Evolutionary conservation across 2,113 vertebrate genomes (phyloP).

Genomic region (Polypterus bichir): DNA sequence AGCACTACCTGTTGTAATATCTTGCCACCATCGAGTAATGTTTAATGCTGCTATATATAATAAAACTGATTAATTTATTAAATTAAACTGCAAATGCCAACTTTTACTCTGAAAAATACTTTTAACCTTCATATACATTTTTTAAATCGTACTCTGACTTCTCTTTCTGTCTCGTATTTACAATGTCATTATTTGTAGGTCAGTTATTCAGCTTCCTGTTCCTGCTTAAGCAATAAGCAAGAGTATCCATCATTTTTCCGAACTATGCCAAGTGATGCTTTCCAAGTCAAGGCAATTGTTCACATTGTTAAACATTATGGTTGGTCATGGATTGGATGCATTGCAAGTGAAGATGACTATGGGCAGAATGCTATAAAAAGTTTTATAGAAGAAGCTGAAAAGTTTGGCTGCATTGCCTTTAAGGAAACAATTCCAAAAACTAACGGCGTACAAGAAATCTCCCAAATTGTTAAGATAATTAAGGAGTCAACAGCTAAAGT

Average conservation of each 20-base stretch:
- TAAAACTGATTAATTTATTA: no score
- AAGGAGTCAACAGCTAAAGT: conserved; percentile 45
- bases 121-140: not conserved
- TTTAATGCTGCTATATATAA: no score
- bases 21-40: no score
- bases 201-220: conserved; percentile 55
- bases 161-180: no score
- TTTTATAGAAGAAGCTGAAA: conserved; percentile 43
- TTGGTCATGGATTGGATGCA: conserved; percentile 54
- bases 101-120: no score
- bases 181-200: conserved; percentile 27
- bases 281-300: conserved; percentile 54
- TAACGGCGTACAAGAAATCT: conserved; percentile 30
- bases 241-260: conserved; percentile 56
- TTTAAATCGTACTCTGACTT: not conserved
- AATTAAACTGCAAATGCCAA: no score
- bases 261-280: conserved; percentile 49
- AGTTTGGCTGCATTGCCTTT: conserved; percentile 47
- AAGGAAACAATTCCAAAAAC: conserved; percentile 44
- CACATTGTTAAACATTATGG: conserved; percentile 44
- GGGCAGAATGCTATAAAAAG: conserved; percentile 43
- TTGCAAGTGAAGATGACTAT: conserved; percentile 53
- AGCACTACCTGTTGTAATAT: no score
- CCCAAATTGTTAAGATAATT: conserved; percentile 45
- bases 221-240: conserved; percentile 42